Evolutionary conservation across 2,797 vertebrate genomes (phyloP), one percentile per base, ranked within the genome.

Genomic region (Mycteria americana): DNA sequence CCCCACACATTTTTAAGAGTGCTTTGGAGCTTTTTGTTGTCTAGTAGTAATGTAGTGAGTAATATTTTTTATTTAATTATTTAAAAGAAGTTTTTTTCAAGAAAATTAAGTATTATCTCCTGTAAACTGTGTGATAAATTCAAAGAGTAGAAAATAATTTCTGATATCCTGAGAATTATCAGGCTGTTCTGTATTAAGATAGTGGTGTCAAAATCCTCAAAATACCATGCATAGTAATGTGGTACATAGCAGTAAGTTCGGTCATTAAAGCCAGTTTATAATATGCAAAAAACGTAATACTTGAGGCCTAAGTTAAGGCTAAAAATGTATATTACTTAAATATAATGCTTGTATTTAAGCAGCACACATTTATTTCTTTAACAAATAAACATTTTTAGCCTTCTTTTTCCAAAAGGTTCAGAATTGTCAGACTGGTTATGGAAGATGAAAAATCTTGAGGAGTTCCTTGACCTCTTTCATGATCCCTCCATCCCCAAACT

Each of bases 401-500:
- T 75, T 62, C 22, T 86, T 92, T 92, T 16, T 90, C 12, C 8
- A 69, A 77, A 83, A 92, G 39, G 25, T 62, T 93, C 41, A n/a
- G 48, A 68, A 70, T 80, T 97, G 92, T 93, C 94, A 94, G 70
- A 24, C 62, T 82, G 18, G 60, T 88, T n/a, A 7, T 35, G 65
- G 86, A 89, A 94, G 83, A 89, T 78, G 75, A 95, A 93, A 95
- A 95, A 89, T 97, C 81, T 89, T 43, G 86, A 92, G 90, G 72
- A 80, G 50, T 80, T 95, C 72, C 72, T 93, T 95, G 96, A 95
- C 95, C 88, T 95, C n/a, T 72, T 89, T 88, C 89, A 37, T 72
- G 92, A 95, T 91, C 86, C 81, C 39, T 82, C 56, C 57, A 59
- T 91, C 92, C 93, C 93, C 80, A 95, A 97, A 97, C 90, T 95